Evolutionary conservation across 2,888 invertebrate genomes (phyloP), one percentile per base, ranked within the genome.

Genomic region (Carterocephalus palaemon): DNA sequence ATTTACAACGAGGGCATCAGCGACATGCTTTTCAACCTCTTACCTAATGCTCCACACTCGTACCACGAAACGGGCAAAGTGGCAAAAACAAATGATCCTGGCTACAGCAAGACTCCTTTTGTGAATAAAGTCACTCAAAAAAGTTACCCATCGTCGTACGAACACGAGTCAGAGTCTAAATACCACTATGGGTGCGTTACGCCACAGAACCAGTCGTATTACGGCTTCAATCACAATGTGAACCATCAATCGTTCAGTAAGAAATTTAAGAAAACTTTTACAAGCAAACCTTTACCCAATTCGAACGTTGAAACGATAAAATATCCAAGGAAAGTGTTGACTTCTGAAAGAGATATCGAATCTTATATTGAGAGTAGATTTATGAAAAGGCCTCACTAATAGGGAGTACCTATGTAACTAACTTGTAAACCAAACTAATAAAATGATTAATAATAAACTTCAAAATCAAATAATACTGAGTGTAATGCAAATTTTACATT

Each of bases 1-100:
- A 46, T 78, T 20, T 80, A 79, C 50, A 79, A 80, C 37, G 80
- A 82, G 54, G 80, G 79, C 8, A 79, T 79, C 10, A 69, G 68
- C 48, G 72, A 79, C 37, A 19, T 22, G 0, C 48, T 64, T 13
- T 51, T 62, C 0, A 41, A 54, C 16, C 48, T 39, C 8, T 40
- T 46, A 12, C 45, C 39, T 4, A 19, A 12, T 13, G 17, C 17
- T n/a, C 7, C 10, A 10, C 7, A 12, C 6, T 8, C 39, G 8
- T 19, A 24, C 3, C 20, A 20, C 17, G 26, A 39, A 9, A 13
- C 32, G 22, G 8, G 31, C 7, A 26, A 33, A 12, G 19, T 19
- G 6, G 26, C 34, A 2, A 51, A 52, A 7, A 29, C 24, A 0
- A 54, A 47, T 4, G 51, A 36, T 4, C 53, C 31, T 2, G 47